Evolutionary conservation across 2,797 vertebrate genomes (phyloP).

Genomic region (Decapterus maruadsi): DNA sequence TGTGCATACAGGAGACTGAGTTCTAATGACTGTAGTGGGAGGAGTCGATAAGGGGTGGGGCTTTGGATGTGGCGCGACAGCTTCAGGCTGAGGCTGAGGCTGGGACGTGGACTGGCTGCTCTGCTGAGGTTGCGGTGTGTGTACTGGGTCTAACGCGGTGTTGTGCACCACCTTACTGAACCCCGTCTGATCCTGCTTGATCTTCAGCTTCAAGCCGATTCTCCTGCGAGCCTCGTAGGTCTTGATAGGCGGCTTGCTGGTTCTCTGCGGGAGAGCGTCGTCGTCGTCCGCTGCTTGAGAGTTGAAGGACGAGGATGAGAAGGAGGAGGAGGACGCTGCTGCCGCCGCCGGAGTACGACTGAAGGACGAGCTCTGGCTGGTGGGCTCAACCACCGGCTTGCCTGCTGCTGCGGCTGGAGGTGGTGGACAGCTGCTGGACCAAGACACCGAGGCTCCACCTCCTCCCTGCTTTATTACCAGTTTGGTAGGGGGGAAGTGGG

Average conservation of each 20-base stretch:
- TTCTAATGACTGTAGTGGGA: conserved; percentile 80
- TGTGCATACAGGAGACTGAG: conserved; percentile 76
- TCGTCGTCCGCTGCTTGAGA: conserved; percentile 84
- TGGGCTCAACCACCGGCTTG: conserved; percentile 64
- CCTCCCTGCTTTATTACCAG: conserved; percentile 94
- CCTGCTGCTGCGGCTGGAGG: conserved; percentile 59
- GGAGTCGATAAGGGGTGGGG: conserved; percentile 48
- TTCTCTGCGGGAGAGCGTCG: conserved; percentile 90
- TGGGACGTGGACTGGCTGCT: conserved; percentile 79
- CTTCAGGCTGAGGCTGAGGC: conserved; percentile 65
- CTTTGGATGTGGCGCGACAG: conserved; percentile 74
- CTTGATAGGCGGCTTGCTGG: conserved; percentile 93
- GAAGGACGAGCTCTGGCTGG: conserved; percentile 64
- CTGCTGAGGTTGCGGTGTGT: conserved; percentile 84
- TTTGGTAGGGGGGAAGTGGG: conserved; percentile 87
- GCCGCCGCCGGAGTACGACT: conserved; percentile 57
- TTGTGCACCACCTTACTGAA: conserved; percentile 96
- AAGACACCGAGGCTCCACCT: conserved; percentile 89
- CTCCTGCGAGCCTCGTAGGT: conserved; percentile 95
- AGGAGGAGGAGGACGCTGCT: conserved; percentile 39
- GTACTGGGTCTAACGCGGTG: conserved; percentile 93
- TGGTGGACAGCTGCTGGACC: conserved; percentile 85
- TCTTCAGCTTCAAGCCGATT: conserved; percentile 95
- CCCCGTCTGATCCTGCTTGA: conserved; percentile 94
- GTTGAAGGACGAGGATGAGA: conserved; percentile 64